Evolutionary conservation across 2,888 invertebrate species (phyloP).

Genomic region (Hypercompe scribonia): DNA sequence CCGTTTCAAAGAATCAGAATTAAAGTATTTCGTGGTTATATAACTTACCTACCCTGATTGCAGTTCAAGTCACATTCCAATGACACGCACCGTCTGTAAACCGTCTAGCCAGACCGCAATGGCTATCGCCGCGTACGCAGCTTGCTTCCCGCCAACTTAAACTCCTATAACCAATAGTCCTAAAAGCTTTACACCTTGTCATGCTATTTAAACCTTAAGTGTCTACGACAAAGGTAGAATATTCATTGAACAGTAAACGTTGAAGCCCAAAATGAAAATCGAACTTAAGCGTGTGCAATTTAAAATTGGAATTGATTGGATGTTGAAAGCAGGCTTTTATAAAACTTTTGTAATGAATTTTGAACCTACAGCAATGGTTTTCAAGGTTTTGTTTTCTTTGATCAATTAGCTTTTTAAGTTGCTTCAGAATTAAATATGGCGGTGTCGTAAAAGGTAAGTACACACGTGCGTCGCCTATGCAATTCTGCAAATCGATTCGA

Average conservation of each 20-base stretch:
- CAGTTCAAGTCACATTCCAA: conserved; percentile 41
- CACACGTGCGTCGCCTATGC: conserved; percentile 69
- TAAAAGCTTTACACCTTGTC: conserved; percentile 26
- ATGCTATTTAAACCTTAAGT: conserved; percentile 35
- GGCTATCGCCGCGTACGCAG: conserved; percentile 70
- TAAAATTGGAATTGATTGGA: conserved; percentile 42
- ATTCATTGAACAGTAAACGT: neutral
- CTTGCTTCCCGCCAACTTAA: conserved; percentile 59
- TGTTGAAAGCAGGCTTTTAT: conserved; percentile 13
- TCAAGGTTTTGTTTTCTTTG: conserved; percentile 27
- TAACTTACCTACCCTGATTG: conserved; percentile 7
- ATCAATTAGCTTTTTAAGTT: conserved; percentile 17
- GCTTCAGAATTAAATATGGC: neutral
- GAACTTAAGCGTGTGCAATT: conserved; percentile 31
- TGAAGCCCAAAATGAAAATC: conserved; percentile 27
- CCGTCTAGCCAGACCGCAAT: conserved; percentile 72
- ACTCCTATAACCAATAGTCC: conserved; percentile 20
- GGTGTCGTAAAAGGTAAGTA: conserved; percentile 64
- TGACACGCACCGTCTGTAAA: conserved; percentile 68
- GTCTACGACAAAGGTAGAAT: conserved; percentile 8
- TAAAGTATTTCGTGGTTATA: neutral
- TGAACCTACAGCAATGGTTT: accelerated
- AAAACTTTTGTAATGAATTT: conserved; percentile 1
- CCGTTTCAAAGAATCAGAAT: neutral
- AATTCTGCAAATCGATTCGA: conserved; percentile 64